Conservation (phyloP, 2,888 invertebrate genomes). For the Bibio marci region DNA sequence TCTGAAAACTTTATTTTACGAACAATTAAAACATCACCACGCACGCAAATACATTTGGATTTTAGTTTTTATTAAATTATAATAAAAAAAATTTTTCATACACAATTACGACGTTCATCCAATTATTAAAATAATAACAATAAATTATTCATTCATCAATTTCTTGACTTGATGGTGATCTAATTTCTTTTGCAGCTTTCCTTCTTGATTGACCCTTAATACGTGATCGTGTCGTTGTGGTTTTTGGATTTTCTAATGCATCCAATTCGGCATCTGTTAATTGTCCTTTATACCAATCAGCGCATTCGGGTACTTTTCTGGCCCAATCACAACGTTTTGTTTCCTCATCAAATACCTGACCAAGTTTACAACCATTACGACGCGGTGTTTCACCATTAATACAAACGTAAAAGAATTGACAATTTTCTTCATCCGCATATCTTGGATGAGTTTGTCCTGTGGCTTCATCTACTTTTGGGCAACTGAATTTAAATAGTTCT, state of each 20-base stretch:
- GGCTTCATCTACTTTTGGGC: constrained; percentile 59
- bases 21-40: too few relatives aligned
- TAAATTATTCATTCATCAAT: too few relatives aligned
- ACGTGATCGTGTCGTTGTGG: constrained; percentile 38
- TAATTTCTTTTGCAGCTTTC: constrained; percentile 18
- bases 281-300: constrained; percentile 78
- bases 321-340: constrained; percentile 71
- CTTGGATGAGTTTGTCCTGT: constrained; percentile 65
- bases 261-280: constrained; percentile 64
- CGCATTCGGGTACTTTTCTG: constrained; percentile 74
- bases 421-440: constrained; percentile 74
- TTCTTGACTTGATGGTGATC: neutral
- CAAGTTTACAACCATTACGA: constrained; percentile 72
- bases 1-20: too few relatives aligned
- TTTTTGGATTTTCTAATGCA: constrained; percentile 58
- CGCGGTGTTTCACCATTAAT: constrained; percentile 74
- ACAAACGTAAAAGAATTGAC: constrained; percentile 84
- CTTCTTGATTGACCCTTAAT: constrained; percentile 25
- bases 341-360: constrained; percentile 75
- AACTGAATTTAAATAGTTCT: constrained; percentile 71
- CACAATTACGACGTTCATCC: too few relatives aligned
- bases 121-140: too few relatives aligned
- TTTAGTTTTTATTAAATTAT: too few relatives aligned
- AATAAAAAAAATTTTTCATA: too few relatives aligned
- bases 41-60: too few relatives aligned